Conservation (phyloP, 2,888 invertebrate genomes). For the Hetaerina titia region DNA sequence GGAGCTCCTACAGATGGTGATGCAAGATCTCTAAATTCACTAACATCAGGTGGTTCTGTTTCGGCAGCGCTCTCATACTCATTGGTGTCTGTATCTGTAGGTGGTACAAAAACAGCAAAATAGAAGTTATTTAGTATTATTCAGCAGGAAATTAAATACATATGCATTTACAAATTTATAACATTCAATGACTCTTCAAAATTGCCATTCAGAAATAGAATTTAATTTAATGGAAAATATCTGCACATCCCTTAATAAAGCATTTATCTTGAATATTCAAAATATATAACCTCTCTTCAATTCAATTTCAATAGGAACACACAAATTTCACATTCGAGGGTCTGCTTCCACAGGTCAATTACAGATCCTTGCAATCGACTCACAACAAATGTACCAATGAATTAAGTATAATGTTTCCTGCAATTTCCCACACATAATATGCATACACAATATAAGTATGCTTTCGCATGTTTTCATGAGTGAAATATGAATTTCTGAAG, state of each 20-base stretch:
- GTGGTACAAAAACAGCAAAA: not conserved
- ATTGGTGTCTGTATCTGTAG: slow-evolving; percentile 62
- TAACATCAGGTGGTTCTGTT: slow-evolving; percentile 60
- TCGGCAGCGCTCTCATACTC: slow-evolving; percentile 59
- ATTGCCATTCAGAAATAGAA: not conserved
- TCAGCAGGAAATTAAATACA: not conserved
- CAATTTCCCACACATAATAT: no score
- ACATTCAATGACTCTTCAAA: not conserved
- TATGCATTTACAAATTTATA: not conserved
- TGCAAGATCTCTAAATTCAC: slow-evolving; percentile 53
- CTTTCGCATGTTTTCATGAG: no score
- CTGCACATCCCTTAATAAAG: no score
- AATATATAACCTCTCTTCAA: not conserved
- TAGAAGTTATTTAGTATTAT: not conserved
- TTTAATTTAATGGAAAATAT: not conserved
- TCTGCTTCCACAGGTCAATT: no score
- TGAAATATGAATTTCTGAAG: no score
- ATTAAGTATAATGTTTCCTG: no score
- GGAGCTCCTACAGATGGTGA: slow-evolving; percentile 34
- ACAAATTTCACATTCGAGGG: not conserved
- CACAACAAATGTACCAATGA: no score
- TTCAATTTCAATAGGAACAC: not conserved
- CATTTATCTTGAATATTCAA: no score
- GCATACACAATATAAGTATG: no score
- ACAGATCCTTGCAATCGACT: no score